Percentiles rank a stretch among this genome's conserved stretches.
phyloP scores from a whole-genome alignment of 2,113 vertebrate species.

The Fregata magnificens region DNA sequence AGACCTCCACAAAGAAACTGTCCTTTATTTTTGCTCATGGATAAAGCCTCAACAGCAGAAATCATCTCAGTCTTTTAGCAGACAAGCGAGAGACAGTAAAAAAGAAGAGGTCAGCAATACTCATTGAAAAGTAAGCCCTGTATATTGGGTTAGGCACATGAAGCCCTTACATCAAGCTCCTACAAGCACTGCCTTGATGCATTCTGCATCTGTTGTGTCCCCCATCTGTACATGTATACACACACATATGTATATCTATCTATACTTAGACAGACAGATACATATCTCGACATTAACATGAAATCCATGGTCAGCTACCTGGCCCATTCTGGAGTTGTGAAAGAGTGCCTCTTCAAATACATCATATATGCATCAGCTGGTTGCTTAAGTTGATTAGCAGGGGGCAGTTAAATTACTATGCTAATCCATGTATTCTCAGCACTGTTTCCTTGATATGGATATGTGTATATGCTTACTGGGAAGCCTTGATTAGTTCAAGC shows the following conservation, averaged over 20 bases:
- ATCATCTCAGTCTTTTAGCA: neutral
- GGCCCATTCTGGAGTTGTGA: neutral
- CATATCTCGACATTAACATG: neutral
- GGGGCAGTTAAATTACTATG: conserved; percentile 73
- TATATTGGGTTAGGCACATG: fast-evolving
- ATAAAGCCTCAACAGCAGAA: neutral
- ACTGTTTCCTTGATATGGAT: conserved; percentile 73
- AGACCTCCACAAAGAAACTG: neutral
- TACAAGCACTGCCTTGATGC: neutral
- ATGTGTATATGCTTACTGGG: conserved; percentile 59
- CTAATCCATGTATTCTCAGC: conserved; percentile 71
- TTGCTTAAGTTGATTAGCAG: conserved; percentile 62
- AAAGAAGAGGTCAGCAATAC: neutral
- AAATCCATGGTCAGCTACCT: neutral
- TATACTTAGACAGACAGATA: fast-evolving
- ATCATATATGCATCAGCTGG: conserved; percentile 59
- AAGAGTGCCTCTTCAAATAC: neutral
- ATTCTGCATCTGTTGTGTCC: neutral
- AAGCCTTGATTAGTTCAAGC: conserved; percentile 75
- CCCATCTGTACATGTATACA: fast-evolving
- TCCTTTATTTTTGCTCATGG: neutral
- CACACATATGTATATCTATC: neutral
- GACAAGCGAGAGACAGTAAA: neutral
- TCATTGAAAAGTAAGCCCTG: neutral
- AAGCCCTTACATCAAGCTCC: neutral